A percentile compares a stretch with the other conserved stretches of the same genome.
Evolutionary conservation across 2,888 invertebrate species (phyloP).

Genomic region (Caenorhabditis drosophilae): DNA sequence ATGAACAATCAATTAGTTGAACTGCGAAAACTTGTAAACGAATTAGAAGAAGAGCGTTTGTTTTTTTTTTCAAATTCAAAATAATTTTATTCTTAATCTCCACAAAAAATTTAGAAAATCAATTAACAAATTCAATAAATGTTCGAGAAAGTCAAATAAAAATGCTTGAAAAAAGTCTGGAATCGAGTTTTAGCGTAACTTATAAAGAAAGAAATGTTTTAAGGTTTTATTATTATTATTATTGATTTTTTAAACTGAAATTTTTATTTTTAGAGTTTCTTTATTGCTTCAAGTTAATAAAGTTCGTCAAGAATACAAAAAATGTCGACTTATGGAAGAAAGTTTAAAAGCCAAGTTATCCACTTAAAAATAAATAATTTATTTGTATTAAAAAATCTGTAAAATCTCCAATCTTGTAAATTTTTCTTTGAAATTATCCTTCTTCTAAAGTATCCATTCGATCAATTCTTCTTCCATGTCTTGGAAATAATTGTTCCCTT

Average conservation of each 20-base stretch:
- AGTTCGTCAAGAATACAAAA: slow-evolving; percentile 27
- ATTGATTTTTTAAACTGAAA: no score
- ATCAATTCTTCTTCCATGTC: slow-evolving; percentile 20
- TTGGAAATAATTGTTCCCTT: slow-evolving; percentile 29
- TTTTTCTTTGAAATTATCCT: slow-evolving; percentile 1
- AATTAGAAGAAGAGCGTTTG: neutral
- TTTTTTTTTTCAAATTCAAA: slow-evolving; percentile 11
- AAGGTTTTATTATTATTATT: no score
- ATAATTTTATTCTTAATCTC: neutral
- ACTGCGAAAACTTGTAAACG: neutral
- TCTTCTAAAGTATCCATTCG: slow-evolving; percentile 36
- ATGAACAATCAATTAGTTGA: slow-evolving; percentile 20
- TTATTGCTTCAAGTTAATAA: slow-evolving; percentile 14
- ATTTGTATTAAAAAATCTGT: neutral
- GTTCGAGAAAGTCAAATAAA: slow-evolving; percentile 4
- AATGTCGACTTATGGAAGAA: slow-evolving; percentile 23
- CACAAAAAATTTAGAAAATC: slow-evolving; percentile 12
- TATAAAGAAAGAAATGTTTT: slow-evolving; percentile 26
- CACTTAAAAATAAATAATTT: neutral
- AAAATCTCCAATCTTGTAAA: neutral
- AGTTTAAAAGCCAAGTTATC: slow-evolving; percentile 22
- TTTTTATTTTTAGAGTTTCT: no score
- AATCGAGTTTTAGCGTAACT: slow-evolving; percentile 13
- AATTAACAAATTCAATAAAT: slow-evolving; percentile 9
- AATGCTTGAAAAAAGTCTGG: slow-evolving; percentile 4